Base-by-base conservation (phyloP, 2,113 vertebrate genomes). In the Ciconia stormi region DNA sequence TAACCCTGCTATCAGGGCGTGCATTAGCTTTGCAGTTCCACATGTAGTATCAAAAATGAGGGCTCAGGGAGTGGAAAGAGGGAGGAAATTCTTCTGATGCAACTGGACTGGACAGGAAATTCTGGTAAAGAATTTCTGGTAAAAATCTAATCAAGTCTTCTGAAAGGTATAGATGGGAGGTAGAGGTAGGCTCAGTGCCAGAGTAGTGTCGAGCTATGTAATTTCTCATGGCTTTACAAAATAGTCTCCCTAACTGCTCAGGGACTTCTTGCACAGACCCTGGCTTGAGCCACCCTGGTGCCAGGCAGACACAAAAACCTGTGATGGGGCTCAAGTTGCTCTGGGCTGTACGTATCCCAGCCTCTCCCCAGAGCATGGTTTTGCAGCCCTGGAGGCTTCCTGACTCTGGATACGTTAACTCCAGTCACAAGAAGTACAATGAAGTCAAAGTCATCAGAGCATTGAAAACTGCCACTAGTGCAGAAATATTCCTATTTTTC, bases 361-460 rank as follows among this genome's bases (percentile, higher is more conserved):
- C 16, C 18, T 17, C 13, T 69, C 18, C 58, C 21, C 53, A 76
- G 59, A 69, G 32, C 4, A 69, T 20, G 5, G 5, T 14, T 88
- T 88, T 49, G n/a, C 6, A 70, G 19, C 23, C 20, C 17, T 40
- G 40, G 16, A 65, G 30, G 21, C 25, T 67, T 32, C 19, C 53
- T 18, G 27, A 61, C 6, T 29, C 11, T 2, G 0, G 11, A 25
- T 36, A 13, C 2, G 1, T 20, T 44, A 59, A 44, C 23, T 49
- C 30, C 40, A 30, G 27, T 34, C 30, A 34, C 20, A 62, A 63
- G 42, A 55, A 20, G 25, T 25, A 50, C 47, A 74, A 12, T 17
- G 14, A 87, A 87, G 19, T 69, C 19, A 56, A 61, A 82, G 34
- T 23, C 69, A 29, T 73, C 27, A 27, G 26, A 78, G 59, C 38